phyloP scores from a whole-genome alignment of 2,888 invertebrate species.

The Drosophila greeni region DNA sequence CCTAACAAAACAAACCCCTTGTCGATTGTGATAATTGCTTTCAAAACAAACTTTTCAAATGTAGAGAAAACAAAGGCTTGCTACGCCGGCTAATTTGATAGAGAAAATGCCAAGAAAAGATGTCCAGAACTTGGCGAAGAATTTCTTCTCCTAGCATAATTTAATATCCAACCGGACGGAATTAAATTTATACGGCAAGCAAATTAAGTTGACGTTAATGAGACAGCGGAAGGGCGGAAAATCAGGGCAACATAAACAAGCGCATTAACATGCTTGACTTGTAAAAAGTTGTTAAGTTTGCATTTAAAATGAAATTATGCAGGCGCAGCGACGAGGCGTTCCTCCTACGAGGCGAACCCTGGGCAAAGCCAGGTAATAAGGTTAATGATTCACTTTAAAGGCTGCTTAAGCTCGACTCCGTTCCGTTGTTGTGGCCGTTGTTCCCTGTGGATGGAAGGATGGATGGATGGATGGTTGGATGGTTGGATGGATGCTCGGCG shows the following conservation, averaged over 20 bases:
- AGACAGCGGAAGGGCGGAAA: conserved; percentile 10
- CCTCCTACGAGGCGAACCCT: conserved; percentile 1
- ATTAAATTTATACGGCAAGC: conserved; percentile 34
- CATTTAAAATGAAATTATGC: conserved; percentile 69
- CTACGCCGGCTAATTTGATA: background rate
- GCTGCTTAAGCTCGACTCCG: conserved; percentile 40
- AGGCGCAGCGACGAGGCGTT: conserved; percentile 19
- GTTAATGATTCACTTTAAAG: conserved; percentile 63
- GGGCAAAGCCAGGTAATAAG: conserved; percentile 49
- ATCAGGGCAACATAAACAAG: conserved; percentile 39
- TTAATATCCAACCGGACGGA: conserved; percentile 25
- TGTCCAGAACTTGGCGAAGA: background rate
- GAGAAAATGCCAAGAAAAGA: conserved; percentile 2
- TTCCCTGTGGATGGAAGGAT: conserved; percentile 1
- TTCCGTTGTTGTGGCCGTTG: conserved; percentile 15
- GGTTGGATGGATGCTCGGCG: conserved; percentile 21
- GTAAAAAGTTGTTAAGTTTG: conserved; percentile 60
- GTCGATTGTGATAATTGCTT: background rate
- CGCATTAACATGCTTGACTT: conserved; percentile 49
- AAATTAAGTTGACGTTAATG: conserved; percentile 42
- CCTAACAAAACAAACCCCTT: background rate
- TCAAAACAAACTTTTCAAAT: conserved; percentile 8
- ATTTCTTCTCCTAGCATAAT: conserved; percentile 9
- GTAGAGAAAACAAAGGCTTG: background rate
- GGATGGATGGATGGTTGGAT: conserved; percentile 17